Evolutionary conservation across 2,113 vertebrate genomes (phyloP), one percentile per base, ranked within the genome.

Genomic region (Dolichallabes microphthalmus): DNA sequence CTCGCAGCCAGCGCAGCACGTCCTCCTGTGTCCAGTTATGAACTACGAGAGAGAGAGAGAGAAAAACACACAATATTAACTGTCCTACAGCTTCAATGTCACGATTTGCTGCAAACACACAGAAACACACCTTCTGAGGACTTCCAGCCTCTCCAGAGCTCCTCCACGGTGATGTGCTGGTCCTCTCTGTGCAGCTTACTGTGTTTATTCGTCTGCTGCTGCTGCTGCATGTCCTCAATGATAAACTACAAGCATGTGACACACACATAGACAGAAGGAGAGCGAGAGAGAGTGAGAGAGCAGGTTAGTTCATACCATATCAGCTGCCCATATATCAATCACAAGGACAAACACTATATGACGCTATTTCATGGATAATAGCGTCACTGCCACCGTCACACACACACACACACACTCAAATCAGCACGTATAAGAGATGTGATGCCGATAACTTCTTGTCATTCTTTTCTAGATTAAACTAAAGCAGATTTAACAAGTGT

Each of bases 141-240:
- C 91, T 98, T 99, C 98, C 98, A 99, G 25, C 95, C 94, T 88
- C 94, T 97, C 98, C 98, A 99, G 55, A 99, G 93, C 91, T 99
- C 98, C 92, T 98, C 97, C 87, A 99, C 92, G 10, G 97, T 99
- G 89, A 99, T 98, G 87, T 98, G 97, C 68, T 98, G 97, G 89
- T 99, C 98, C 91, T 99, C 97, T 90, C 96, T 94, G 91, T 99
- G 98, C 79, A 99, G 91, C 85, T 97, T 94, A 90, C 93, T 98
- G 79, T 98, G 97, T 87, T 98, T 98, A 92, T 98, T 97, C 58
- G 96, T 93, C 90, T 94, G 94, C 83, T 98, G 97, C 82, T 97
- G 97, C 84, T 97, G 97, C 83, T 99, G 96, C 97, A 99, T 97
- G 92, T 98, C 98, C 93, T 99, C 97, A 89, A 97, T 97, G 35